phyloP scores from a whole-genome alignment of 2,113 vertebrate species.

The Campylorhamphus procurvoides region DNA sequence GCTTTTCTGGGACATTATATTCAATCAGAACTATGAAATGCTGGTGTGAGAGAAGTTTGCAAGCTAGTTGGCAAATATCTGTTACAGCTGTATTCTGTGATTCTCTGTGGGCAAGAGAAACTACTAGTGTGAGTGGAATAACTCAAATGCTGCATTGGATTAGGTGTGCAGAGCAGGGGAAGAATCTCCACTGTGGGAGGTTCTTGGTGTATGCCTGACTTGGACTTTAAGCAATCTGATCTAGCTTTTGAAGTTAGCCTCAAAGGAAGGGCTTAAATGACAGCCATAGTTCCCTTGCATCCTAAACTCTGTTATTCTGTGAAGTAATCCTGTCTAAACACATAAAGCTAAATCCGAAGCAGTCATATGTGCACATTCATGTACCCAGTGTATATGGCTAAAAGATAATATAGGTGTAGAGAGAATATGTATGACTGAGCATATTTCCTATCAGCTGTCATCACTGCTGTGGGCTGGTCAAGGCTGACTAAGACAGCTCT shows the following conservation, averaged over 20 bases:
- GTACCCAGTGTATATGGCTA: background rate
- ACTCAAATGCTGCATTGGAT: background rate
- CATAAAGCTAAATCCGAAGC: background rate
- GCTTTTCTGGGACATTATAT: background rate
- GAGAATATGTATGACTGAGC: background rate
- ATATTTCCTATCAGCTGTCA: background rate
- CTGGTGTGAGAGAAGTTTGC: background rate
- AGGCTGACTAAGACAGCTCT: background rate
- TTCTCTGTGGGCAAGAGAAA: background rate
- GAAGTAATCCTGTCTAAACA: background rate
- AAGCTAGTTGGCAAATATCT: background rate
- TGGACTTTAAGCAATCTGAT: background rate
- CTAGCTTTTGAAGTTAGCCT: background rate
- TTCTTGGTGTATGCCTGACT: background rate
- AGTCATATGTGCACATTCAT: background rate
- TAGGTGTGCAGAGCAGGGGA: fast-evolving
- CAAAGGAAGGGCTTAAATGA: background rate
- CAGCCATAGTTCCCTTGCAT: background rate
- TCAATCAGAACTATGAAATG: background rate
- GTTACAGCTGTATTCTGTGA: background rate
- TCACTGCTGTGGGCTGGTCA: background rate
- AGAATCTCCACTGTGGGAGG: background rate
- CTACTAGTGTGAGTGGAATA: fast-evolving
- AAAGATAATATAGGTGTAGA: background rate
- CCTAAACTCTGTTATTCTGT: background rate